Percentiles rank a stretch among this genome's conserved stretches.
These are phyloP conservation scores for Meta bourneti DNA, from an alignment of 2,888 invertebrate genomes.

Conservation along the genomic window DNA sequence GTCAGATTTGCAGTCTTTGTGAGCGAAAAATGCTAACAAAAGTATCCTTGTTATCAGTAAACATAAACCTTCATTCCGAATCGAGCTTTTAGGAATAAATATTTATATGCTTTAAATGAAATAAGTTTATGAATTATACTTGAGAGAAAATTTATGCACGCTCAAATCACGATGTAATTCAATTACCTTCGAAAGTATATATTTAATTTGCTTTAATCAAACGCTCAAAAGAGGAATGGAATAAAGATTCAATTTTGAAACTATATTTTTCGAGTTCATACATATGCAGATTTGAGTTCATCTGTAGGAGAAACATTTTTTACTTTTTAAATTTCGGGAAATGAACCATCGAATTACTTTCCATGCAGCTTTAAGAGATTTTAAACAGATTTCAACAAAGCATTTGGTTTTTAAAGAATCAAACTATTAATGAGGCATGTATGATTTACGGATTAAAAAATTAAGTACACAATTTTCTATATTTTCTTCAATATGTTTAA, in stretches of 20 bases:
- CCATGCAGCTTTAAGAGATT: background rate
- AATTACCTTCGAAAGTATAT: background rate
- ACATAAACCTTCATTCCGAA: background rate
- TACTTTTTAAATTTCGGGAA: background rate
- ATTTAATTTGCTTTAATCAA: background rate
- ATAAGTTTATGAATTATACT: background rate
- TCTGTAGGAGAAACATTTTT: background rate
- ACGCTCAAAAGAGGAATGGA: background rate
- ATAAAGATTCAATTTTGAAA: background rate
- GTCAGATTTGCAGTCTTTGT: background rate
- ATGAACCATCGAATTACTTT: background rate
- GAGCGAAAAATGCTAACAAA: background rate
- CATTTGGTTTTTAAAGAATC: too few species aligned
- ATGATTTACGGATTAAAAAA: too few species aligned
- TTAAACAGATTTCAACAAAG: too few species aligned
- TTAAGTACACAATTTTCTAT: too few species aligned
- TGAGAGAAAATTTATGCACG: background rate
- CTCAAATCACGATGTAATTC: background rate
- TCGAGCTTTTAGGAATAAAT: background rate
- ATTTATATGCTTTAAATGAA: background rate
- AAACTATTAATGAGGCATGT: too few species aligned
- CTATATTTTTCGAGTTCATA: background rate
- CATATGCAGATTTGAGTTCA: background rate
- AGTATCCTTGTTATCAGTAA: background rate
- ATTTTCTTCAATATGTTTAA: too few species aligned